A percentile compares a stretch with the other conserved stretches of the same genome.
Conservation (phyloP, 1,140 invertebrate genomes). For the Carposina sasakii region DNA sequence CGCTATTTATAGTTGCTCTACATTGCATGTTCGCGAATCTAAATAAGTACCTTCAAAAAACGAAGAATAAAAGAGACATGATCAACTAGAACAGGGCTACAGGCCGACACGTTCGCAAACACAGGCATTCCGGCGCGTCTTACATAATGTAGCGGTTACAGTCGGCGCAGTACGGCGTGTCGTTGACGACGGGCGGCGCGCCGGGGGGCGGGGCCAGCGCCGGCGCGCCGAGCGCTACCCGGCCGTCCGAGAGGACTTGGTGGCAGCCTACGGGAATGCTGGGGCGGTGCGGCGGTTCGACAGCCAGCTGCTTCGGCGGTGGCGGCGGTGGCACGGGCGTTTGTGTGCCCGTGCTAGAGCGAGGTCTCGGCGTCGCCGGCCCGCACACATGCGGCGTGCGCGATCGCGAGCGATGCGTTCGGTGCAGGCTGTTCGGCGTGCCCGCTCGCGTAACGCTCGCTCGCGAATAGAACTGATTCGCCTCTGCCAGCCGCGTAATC, state of each 20-base stretch:
- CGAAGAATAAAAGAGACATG: too few relatives aligned
- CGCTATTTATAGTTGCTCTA: too few relatives aligned
- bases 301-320: slow-evolving; percentile 35
- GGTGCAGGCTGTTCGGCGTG: slow-evolving; percentile 42
- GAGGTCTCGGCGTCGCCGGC: slow-evolving; percentile 33
- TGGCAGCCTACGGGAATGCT: slow-evolving; percentile 66
- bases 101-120: slow-evolving; percentile 69
- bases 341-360: slow-evolving; percentile 35
- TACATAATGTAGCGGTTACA: slow-evolving; percentile 86
- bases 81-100: slow-evolving; percentile 46
- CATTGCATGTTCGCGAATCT: too few relatives aligned
- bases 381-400: slow-evolving; percentile 25
- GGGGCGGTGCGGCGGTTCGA: slow-evolving; percentile 58
- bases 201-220: slow-evolving; percentile 37
- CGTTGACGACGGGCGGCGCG: slow-evolving; percentile 55
- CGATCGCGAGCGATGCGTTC: slow-evolving; percentile 40
- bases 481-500: slow-evolving; percentile 51
- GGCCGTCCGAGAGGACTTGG: slow-evolving; percentile 52
- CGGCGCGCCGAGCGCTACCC: slow-evolving; percentile 50
- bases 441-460: slow-evolving; percentile 63
- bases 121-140: slow-evolving; percentile 69
- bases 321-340: slow-evolving; percentile 30
- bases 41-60: too few relatives aligned
- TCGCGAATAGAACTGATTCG: slow-evolving; percentile 62
- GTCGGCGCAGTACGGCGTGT: slow-evolving; percentile 79